Evolutionary conservation across 2,113 vertebrate species (phyloP).

Genomic region (Myotis lucifugus): DNA sequence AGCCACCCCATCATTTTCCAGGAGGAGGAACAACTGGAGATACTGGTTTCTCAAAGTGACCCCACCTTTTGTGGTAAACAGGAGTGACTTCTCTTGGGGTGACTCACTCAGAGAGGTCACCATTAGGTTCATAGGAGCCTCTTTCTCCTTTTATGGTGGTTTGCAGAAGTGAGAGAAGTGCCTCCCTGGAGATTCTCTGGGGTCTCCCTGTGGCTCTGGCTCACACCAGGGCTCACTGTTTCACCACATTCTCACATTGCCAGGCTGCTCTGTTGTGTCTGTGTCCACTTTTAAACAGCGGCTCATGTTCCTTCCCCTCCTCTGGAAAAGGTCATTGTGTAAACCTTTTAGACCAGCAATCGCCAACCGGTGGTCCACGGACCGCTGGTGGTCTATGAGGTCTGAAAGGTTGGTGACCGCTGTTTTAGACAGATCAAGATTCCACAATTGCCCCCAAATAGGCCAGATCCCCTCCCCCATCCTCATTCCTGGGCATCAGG

Average conservation of each 20-base stretch:
- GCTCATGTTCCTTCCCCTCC: not conserved
- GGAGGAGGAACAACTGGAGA: constrained; percentile 67
- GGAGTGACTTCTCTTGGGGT: not conserved
- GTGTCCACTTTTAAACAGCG: not conserved
- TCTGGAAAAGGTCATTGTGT: not conserved
- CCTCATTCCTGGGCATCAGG: not conserved
- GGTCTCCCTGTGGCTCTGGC: not conserved
- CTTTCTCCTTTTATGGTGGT: constrained; percentile 56
- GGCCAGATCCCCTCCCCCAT: not conserved
- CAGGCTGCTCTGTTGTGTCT: not conserved
- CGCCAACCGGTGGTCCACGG: no score
- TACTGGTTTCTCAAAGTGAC: not conserved
- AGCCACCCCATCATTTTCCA: not conserved
- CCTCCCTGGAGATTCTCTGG: not conserved
- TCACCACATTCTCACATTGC: not conserved
- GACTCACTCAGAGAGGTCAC: constrained; percentile 51
- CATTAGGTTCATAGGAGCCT: not conserved
- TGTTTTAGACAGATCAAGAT: not conserved
- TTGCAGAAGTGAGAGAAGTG: not conserved
- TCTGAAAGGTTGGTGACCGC: no score
- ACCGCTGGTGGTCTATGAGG: no score
- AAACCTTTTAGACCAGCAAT: not conserved
- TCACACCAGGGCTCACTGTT: not conserved
- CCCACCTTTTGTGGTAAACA: constrained; percentile 29
- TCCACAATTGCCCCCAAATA: not conserved